phyloP scores from a whole-genome alignment of 2,888 invertebrate species.

The Meiosimyza platycephala region DNA sequence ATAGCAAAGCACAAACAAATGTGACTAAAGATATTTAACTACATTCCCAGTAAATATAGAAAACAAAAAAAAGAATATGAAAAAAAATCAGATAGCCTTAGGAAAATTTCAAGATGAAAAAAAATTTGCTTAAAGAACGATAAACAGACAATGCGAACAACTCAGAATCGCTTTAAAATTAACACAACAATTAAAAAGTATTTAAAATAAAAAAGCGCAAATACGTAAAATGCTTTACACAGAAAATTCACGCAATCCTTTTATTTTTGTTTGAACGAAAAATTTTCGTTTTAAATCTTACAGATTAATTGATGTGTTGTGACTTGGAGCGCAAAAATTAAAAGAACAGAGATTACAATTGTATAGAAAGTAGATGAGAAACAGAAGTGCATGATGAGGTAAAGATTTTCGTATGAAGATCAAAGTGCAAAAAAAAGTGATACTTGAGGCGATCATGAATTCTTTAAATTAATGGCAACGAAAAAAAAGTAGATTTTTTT shows the following conservation, averaged over 20 bases:
- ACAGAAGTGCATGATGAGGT: not conserved
- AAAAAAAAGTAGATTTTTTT: slow-evolving; percentile 31
- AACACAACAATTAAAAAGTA: slow-evolving; percentile 28
- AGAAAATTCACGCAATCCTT: slow-evolving; percentile 7
- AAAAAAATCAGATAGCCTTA: not conserved
- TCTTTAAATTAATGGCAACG: slow-evolving; percentile 26
- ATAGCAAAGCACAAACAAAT: too few species aligned
- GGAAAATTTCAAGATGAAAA: not conserved
- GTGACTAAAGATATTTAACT: not conserved
- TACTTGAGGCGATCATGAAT: slow-evolving; percentile 28
- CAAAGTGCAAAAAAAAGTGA: not conserved
- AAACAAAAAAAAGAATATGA: not conserved
- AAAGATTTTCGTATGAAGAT: not conserved
- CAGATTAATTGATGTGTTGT: slow-evolving; percentile 27
- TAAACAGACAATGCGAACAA: not conserved
- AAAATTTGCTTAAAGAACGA: not conserved
- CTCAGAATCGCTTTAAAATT: slow-evolving; percentile 4
- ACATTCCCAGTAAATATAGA: not conserved
- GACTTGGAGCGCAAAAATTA: slow-evolving; percentile 13
- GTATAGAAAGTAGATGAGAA: not conserved
- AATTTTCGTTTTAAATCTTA: slow-evolving; percentile 3
- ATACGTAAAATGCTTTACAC: slow-evolving; percentile 20
- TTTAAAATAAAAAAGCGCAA: slow-evolving; percentile 6
- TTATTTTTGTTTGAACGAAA: too few species aligned
- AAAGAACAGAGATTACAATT: slow-evolving; percentile 7